A percentile compares a stretch with the other conserved stretches of the same genome.
Evolutionary conservation across 2,888 invertebrate species (phyloP).

Genomic region (Mesorhabditis spiculigera): DNA sequence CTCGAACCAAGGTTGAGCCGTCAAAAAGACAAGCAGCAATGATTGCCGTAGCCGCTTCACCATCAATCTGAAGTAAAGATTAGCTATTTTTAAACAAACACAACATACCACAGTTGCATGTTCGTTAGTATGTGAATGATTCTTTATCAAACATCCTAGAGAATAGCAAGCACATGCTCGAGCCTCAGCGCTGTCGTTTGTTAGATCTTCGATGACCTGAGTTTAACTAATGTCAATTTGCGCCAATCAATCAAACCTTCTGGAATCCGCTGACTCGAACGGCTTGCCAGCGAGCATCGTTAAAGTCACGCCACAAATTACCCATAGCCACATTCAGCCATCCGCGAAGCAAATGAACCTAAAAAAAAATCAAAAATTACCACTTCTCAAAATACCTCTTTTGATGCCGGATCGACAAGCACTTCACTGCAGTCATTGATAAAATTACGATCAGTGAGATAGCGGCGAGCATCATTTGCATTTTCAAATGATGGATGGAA

Average conservation of each 20-base stretch:
- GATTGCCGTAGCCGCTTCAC: slow-evolving; percentile 82
- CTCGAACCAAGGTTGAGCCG: slow-evolving; percentile 81
- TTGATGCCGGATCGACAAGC: slow-evolving; percentile 60
- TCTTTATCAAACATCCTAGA: slow-evolving; percentile 68
- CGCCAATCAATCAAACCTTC: slow-evolving; percentile 69
- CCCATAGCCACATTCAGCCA: slow-evolving; percentile 92
- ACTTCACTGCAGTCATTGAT: slow-evolving; percentile 89
- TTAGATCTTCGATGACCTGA: slow-evolving; percentile 43
- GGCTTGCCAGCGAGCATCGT: slow-evolving; percentile 80
- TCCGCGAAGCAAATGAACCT: too few relatives aligned
- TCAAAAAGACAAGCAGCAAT: slow-evolving; percentile 76
- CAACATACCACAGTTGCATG: slow-evolving; percentile 49
- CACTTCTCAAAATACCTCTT: too few relatives aligned
- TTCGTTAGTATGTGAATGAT: slow-evolving; percentile 51
- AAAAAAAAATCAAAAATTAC: too few relatives aligned
- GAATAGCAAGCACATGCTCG: slow-evolving; percentile 90
- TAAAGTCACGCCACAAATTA: slow-evolving; percentile 82
- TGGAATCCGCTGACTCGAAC: slow-evolving; percentile 91
- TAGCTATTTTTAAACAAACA: not conserved
- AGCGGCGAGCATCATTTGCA: slow-evolving; percentile 65
- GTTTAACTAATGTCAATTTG: not conserved
- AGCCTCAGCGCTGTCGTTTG: slow-evolving; percentile 82
- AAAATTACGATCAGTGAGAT: slow-evolving; percentile 75
- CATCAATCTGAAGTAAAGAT: slow-evolving; percentile 60
- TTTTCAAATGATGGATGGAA: slow-evolving; percentile 64